Evolutionary conservation across 2,888 invertebrate genomes (phyloP), one percentile per base, ranked within the genome.

Genomic region (Spilarctia lutea): DNA sequence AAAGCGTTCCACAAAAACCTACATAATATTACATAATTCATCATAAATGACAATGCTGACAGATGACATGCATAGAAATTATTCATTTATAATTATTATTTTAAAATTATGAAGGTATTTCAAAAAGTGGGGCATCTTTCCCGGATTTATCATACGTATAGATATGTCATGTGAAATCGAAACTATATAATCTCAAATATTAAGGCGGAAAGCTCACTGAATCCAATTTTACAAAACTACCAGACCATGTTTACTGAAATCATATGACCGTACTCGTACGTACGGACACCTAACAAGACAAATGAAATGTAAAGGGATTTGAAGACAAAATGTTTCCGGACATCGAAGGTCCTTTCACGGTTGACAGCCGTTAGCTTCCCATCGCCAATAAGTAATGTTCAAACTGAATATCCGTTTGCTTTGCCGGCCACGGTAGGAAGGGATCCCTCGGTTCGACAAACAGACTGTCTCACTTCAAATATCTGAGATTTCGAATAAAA

Each of bases 401-500:
- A 83, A 88, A 90, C 88, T 88, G 86, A 85, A 83, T 89, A 86
- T 88, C 87, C 87, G 89, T 92, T 90, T 90, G 90, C 89, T 90
- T 86, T 85, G 79, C 88, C 87, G 89, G 85, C 85, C 91, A 88
- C 78, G 78, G 82, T 82, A 84, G 81, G 84, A 84, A 86, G 87
- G 88, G 89, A 88, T 89, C 85, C 87, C 86, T 83, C 89, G 90
- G 86, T 85, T 87, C 91, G 91, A 86, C 87, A 93, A 93, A 94
- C 86, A 92, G 72, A 79, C 84, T 75, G 82, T 85, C 75, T 74
- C 79, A 77, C 83, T 82, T 77, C 79, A 82, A 79, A 84, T 83
- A 79, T 81, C 79, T 83, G 76, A 86, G 84, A 85, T 87, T 88
- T 86, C 81, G 84, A 83, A 89, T 89, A 87, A 87, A 87, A 79